Base-by-base conservation (phyloP, 2,888 invertebrate genomes). In the Nomada lathburiana region DNA sequence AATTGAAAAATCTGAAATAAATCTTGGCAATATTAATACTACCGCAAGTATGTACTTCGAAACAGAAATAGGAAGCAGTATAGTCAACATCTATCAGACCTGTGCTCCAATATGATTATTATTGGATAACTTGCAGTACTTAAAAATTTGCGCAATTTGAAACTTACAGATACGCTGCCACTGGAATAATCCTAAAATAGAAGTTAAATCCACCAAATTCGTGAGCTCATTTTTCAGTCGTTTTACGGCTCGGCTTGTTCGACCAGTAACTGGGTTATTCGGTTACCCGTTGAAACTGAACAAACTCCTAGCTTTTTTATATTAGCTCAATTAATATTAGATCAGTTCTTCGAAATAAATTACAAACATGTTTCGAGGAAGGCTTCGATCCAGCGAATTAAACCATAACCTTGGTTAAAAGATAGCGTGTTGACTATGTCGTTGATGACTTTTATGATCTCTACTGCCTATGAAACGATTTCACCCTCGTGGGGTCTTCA, bases 81-180 rank as follows among this genome's bases (percentile, higher is more conserved):
- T 82, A 82, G 78, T 82, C 82, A 69, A 55, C 67, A 50, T 50
- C 59, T 83, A 67, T 59, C 78, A 63, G 78, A 42, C 64, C 71
- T 26, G 64, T 68, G 50, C 57, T 16, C 20, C 20, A 36, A 36
- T 36, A 36, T 36, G 36, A 36, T 36, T 7, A 36, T 36, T 36
- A 7, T 36, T 36, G 7, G 7, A 36, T 36, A 36, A 7, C 7
- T 36, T 36, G 36, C 7, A 36, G 36, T 36, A 7, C 7, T 36
- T 36, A 36, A 36, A 36, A 36, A 29, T 29, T 29, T 29, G 29
- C 29, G 5, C 7, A 29, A 29, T 29, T 29, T 7, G 5, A 0
- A 5, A 29, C 29, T 29, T 29, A 29, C 29, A 29, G 29, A 29
- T 29, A 29, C 7, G 29, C 29, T 29, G 29, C 29, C 29, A 7